A percentile compares a stretch with the other conserved stretches of the same genome.
phyloP scores from a whole-genome alignment of 2,797 vertebrate species.

The Buphagus erythrorhynchus region DNA sequence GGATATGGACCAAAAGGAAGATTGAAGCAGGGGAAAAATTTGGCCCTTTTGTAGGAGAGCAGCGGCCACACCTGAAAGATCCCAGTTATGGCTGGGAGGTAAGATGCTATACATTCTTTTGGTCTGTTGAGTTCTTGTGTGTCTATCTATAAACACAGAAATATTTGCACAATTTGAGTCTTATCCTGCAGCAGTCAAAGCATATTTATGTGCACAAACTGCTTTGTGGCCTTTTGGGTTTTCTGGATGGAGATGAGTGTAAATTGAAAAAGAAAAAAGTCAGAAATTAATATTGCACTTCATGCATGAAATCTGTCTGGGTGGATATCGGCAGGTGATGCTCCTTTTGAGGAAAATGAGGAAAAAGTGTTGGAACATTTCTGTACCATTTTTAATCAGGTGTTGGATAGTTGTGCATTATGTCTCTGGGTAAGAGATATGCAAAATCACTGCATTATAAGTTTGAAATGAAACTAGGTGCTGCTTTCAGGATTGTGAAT shows the following conservation, averaged over 20 bases:
- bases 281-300: neutral
- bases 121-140: neutral
- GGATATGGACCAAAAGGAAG: constrained; percentile 92
- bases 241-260: neutral
- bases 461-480: neutral
- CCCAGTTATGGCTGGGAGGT: constrained; percentile 92
- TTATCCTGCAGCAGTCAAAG: neutral
- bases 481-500: neutral
- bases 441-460: neutral
- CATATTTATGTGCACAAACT: neutral
- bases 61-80: constrained; percentile 81
- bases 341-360: neutral
- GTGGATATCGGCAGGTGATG: neutral
- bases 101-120: constrained; percentile 68
- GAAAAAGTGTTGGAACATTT: neutral
- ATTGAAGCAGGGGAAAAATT: constrained; percentile 90
- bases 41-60: constrained; percentile 91
- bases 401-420: neutral
- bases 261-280: neutral
- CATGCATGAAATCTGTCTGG: neutral
- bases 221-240: neutral
- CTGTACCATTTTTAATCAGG: neutral
- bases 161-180: constrained; percentile 7
- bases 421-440: neutral
- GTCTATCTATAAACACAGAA: neutral